phyloP scores from a whole-genome alignment of 2,888 invertebrate species.

The Oxystoma pomonae region DNA sequence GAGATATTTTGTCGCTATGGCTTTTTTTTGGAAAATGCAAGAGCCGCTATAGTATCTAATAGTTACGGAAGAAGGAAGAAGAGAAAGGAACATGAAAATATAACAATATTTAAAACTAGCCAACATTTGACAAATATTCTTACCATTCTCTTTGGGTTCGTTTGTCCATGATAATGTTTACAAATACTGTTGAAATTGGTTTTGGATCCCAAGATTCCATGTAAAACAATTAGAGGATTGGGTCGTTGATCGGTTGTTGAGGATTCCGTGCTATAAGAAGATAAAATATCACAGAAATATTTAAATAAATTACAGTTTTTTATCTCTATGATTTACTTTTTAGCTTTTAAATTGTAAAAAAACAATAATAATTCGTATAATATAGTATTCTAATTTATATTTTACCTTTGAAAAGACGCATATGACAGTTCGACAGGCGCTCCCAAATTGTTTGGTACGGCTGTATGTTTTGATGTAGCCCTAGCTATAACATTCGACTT shows the following conservation, averaged over 20 bases:
- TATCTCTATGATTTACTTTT: too few relatives aligned
- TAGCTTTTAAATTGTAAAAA: too few relatives aligned
- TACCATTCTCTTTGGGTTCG: neutral
- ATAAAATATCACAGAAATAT: too few relatives aligned
- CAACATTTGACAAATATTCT: too few relatives aligned
- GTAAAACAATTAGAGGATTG: constrained; percentile 76
- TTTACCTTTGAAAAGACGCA: neutral
- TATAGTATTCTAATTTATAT: too few relatives aligned
- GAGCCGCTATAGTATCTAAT: too few relatives aligned
- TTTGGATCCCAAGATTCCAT: constrained; percentile 84
- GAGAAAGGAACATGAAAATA: too few relatives aligned
- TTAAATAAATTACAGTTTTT: neutral
- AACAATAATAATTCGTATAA: too few relatives aligned
- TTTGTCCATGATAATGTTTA: constrained; percentile 49
- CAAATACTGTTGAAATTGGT: constrained; percentile 83
- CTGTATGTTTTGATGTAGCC: neutral
- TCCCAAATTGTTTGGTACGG: neutral
- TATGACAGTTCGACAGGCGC: neutral
- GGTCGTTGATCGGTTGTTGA: constrained; percentile 32
- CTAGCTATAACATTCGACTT: neutral
- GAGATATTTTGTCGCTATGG: too few relatives aligned
- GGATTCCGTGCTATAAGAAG: constrained; percentile 56
- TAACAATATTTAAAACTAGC: too few relatives aligned
- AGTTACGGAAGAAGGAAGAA: too few relatives aligned
- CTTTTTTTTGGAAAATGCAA: too few relatives aligned